These are phyloP conservation scores for Crotalus helleri DNA, from an alignment of 2,113 vertebrate genomes.

Conservation along the genomic window DNA sequence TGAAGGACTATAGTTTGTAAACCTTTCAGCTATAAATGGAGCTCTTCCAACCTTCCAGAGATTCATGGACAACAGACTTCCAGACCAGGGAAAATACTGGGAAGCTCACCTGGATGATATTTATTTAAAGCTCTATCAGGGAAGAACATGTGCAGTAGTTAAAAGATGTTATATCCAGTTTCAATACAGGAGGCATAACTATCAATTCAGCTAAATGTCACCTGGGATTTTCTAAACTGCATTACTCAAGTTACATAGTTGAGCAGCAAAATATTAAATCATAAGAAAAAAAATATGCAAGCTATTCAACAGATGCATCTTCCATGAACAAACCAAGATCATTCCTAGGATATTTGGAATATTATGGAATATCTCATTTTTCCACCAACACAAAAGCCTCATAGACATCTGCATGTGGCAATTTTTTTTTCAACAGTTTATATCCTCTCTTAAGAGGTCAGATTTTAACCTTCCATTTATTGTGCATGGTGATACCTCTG, in stretches of 20 bases:
- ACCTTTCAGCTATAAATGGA: background rate
- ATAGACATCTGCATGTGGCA: background rate
- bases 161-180: background rate
- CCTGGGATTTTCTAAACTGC: background rate
- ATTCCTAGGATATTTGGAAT: background rate
- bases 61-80: background rate
- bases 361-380: background rate
- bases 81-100: background rate
- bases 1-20: background rate
- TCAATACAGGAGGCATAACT: background rate
- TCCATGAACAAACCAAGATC: background rate
- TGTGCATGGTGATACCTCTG: background rate
- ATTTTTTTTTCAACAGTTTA: background rate
- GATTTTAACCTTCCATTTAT: too few relatives aligned
- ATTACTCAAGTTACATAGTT: background rate
- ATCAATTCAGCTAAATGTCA: background rate
- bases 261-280: background rate
- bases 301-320: background rate
- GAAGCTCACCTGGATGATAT: background rate
- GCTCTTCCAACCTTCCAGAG: background rate
- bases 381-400: background rate
- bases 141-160: background rate
- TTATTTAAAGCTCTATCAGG: background rate
- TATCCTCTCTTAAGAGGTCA: background rate
- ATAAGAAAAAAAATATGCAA: background rate